Base-by-base conservation (phyloP, 2,888 invertebrate species). In the Gibbula magus region DNA sequence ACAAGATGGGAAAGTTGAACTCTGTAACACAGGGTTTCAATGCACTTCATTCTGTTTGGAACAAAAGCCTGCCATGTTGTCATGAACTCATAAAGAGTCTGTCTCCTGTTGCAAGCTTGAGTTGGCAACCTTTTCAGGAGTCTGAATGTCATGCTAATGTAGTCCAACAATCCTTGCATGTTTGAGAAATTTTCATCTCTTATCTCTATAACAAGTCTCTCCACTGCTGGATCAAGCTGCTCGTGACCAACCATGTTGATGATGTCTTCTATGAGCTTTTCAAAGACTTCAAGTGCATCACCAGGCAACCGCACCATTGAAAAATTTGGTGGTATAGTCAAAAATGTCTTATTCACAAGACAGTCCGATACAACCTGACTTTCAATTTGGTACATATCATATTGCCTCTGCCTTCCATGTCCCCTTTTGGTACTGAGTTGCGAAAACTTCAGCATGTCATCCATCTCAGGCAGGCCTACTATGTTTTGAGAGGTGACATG, bases 341-440 rank as follows among this genome's bases (percentile, higher is more conserved):
- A 10, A 10, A 56, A 77, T 77, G 56, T 61, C 45, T 61, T 77
- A 51, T 77, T 77, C 39, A 77, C 54, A 35, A 77, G 20, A 29
- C 39, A 45, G 39, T 56, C 22, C 1, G 53, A 20, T 29, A 29
- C 61, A 39, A 66, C 39, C 39, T 77, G 61, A 39, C 35, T 2
- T 45, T 77, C 77, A 22, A 77, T 77, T 45, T 77, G 77, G 39
- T 77, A 77, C 54, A 77, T 54, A 20, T 77, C 77, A 77, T 66
- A 77, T 3, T 66, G 56, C 18, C 61, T 77, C 39, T 77, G 25
- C 16, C 32, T 53, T 16, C 77, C 77, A 77, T 56, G 56, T 2
- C 77, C 77, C n/a, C 35, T 13, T 13, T 77, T 35, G 32, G 61
- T 35, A n/a, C 61, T 77, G n/a, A 20, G 13, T 39, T 77, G 66